Base-by-base conservation (phyloP, 1,140 invertebrate species). In the Laupala kohalensis region DNA sequence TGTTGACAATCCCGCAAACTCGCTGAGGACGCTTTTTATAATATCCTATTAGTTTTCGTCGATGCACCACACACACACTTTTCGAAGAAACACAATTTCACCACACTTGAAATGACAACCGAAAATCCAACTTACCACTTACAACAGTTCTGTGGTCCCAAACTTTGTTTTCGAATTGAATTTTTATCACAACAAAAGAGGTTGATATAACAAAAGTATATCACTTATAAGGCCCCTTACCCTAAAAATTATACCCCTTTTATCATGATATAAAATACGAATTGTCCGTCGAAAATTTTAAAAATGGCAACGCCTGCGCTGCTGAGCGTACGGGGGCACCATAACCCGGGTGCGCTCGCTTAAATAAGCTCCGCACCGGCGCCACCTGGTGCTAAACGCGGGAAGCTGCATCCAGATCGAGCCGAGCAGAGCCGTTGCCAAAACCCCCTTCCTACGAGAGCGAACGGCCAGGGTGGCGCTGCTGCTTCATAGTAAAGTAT, bases 261-360 rank as follows among this genome's bases (percentile, higher is more conserved):
- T 70, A 64, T 30, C 69, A 70, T 70, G 63, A 70, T 63, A 70
- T 53, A 25, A 25, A 12, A n/a, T 64, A 70, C 26, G 27, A 63
- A 26, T 70, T 70, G 29, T 30, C 26, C 37, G 69, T 70, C 69
- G 69, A 70, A 70, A 69, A 70, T 69, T 27, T 71, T 26, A 75
- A 79, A 76, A 76, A 75, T 77, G 78, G 76, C 79, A 81, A 81
- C 80, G 80, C 78, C 79, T 81, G 80, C 79, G 80, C 78, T 80
- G 79, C 80, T 79, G 78, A 79, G 80, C 80, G 78, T 81, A 80
- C 81, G 80, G 81, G 82, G 81, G 80, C 79, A 77, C 78, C 76
- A 78, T 77, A 74, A 75, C 74, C 75, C 73, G 75, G 75, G 74
- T 77, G 77, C 79, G 79, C 78, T 80, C 77, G 75, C 77, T 83